Evolutionary conservation across 1,140 invertebrate genomes (phyloP).

Genomic region (Harlomillsia oculata): DNA sequence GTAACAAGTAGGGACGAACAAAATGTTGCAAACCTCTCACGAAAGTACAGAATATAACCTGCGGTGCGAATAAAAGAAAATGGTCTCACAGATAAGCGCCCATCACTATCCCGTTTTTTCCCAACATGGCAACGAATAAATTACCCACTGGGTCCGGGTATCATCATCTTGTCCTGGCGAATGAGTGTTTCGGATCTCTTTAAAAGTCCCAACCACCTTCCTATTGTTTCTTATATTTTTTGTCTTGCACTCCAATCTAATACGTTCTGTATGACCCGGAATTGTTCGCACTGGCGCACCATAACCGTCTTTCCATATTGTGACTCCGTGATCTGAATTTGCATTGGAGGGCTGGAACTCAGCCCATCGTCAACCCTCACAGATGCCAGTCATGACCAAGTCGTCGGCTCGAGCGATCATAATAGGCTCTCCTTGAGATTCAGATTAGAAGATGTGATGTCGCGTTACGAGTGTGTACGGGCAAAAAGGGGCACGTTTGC

Average conservation of each 20-base stretch:
- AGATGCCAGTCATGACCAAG: slow-evolving; percentile 19
- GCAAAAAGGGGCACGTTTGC: slow-evolving; percentile 11
- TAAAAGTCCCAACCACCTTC: not conserved
- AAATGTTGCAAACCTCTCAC: slow-evolving; percentile 16
- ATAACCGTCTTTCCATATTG: slow-evolving; percentile 34
- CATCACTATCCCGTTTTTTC: slow-evolving; percentile 27
- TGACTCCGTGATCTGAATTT: slow-evolving; percentile 36
- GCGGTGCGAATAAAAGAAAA: slow-evolving; percentile 31
- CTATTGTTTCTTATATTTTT: not conserved
- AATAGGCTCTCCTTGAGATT: slow-evolving; percentile 12
- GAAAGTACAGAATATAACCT: no score
- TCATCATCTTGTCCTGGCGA: slow-evolving; percentile 35
- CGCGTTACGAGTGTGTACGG: slow-evolving; percentile 7
- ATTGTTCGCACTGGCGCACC: slow-evolving; percentile 6
- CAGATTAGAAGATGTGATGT: slow-evolving; percentile 14
- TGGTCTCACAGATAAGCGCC: slow-evolving; percentile 30
- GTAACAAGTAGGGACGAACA: not conserved
- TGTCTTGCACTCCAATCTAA: no score
- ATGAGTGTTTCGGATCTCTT: no score
- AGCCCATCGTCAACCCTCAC: slow-evolving; percentile 31
- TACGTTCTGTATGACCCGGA: no score
- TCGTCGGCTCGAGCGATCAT: slow-evolving; percentile 8
- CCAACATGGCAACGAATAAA: slow-evolving; percentile 33
- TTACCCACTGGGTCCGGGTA: slow-evolving; percentile 28
- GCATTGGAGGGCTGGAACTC: slow-evolving; percentile 24